Evolutionary conservation across 1,140 invertebrate genomes (phyloP).

Genomic region (Andrena cerasifolii): DNA sequence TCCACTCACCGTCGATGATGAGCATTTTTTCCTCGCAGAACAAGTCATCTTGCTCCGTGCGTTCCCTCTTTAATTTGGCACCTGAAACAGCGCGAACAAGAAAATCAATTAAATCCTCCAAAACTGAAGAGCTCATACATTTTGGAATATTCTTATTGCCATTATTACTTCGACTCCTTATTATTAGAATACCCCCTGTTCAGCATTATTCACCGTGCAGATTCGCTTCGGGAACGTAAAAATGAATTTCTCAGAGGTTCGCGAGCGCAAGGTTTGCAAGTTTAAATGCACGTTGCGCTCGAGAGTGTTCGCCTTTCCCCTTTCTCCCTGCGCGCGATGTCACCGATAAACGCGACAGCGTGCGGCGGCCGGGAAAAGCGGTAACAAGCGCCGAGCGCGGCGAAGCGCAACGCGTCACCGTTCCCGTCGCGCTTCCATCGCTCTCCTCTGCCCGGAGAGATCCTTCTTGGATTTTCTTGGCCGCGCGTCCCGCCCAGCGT

Average conservation of each 20-base stretch:
- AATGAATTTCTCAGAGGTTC: no score
- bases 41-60: slow-evolving; percentile 79
- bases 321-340: background rate
- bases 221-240: no score
- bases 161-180: no score
- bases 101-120: background rate
- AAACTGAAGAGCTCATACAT: no score
- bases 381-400: background rate
- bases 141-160: no score
- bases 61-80: slow-evolving; percentile 79
- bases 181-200: no score
- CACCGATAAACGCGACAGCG: slow-evolving; percentile 9
- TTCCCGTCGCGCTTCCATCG: background rate
- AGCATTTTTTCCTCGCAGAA: slow-evolving; percentile 82
- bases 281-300: background rate
- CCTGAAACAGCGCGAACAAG: slow-evolving; percentile 67
- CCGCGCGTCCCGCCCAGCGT: background rate
- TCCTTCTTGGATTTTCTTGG: slow-evolving; percentile 8
- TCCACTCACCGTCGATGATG: slow-evolving; percentile 79
- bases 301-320: background rate
- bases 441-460: background rate
- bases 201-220: no score
- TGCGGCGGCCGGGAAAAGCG: background rate
- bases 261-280: background rate
- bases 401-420: slow-evolving; percentile 20